These are phyloP conservation scores for Idris sp. DNA, from an alignment of 1,140 invertebrate genomes.

Conservation along the genomic window DNA sequence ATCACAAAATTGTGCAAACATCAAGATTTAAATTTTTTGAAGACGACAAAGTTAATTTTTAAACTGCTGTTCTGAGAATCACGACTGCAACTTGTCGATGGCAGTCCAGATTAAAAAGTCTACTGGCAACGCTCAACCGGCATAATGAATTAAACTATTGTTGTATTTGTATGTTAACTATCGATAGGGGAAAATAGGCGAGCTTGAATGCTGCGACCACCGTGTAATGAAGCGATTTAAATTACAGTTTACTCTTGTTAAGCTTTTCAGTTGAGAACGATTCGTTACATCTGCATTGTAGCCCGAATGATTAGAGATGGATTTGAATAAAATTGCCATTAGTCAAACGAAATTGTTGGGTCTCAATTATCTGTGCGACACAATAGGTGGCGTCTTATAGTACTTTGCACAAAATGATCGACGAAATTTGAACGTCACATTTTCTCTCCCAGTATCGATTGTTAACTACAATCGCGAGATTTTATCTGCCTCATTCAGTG, in stretches of 20 bases:
- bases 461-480: too few relatives aligned
- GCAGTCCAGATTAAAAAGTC: constrained; percentile 48
- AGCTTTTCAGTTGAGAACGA: constrained; percentile 9
- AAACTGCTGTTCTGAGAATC: too few relatives aligned
- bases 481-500: too few relatives aligned
- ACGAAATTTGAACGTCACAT: constrained; percentile 19
- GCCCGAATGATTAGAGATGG: constrained; percentile 15
- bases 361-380: constrained; percentile 20
- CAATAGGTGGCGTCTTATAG: constrained; percentile 10
- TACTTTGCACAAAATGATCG: neutral
- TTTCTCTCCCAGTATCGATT: too few relatives aligned
- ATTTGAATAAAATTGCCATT: constrained; percentile 44
- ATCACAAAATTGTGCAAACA: too few relatives aligned
- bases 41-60: too few relatives aligned
- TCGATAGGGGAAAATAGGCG: constrained; percentile 17
- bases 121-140: constrained; percentile 14
- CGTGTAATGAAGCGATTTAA: constrained; percentile 50
- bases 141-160: constrained; percentile 44
- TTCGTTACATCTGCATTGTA: constrained; percentile 23
- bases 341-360: constrained; percentile 19
- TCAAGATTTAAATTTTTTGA: too few relatives aligned
- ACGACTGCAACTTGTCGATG: constrained; percentile 40
- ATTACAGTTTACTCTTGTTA: constrained; percentile 41
- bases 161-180: constrained; percentile 41
- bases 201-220: constrained; percentile 21